Evolutionary conservation across 2,888 invertebrate species (phyloP).

Genomic region (Hemithea aestivaria): DNA sequence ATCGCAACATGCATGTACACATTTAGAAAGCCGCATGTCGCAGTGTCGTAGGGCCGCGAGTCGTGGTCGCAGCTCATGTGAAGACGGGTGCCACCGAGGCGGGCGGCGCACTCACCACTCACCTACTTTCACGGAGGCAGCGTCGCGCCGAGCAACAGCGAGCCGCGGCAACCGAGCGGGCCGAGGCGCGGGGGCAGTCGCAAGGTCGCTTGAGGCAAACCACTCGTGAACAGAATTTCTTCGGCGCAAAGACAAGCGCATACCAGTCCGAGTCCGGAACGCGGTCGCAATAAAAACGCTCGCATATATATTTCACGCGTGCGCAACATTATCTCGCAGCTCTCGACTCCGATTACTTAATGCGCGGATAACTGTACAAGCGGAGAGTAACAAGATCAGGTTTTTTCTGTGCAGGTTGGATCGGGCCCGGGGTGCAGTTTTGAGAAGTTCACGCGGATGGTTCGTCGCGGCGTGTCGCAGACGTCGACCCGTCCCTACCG

Average conservation of each 20-base stretch:
- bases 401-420: constrained; percentile 70
- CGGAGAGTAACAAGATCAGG: constrained; percentile 70
- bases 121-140: constrained; percentile 71
- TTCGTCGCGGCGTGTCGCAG: constrained; percentile 8
- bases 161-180: constrained; percentile 28
- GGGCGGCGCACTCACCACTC: constrained; percentile 38
- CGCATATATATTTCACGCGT: constrained; percentile 78
- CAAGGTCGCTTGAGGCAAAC: constrained; percentile 78
- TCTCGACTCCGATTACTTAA: constrained; percentile 76
- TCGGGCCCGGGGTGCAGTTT: constrained; percentile 55
- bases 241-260: constrained; percentile 65
- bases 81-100: constrained; percentile 46
- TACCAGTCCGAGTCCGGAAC: constrained; percentile 65
- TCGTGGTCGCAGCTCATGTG: constrained; percentile 36
- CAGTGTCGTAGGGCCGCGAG: constrained; percentile 53
- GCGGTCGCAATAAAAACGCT: constrained; percentile 73
- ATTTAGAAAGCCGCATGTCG: constrained; percentile 64
- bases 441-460: constrained; percentile 26
- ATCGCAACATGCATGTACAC: constrained; percentile 28
- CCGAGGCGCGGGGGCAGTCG: constrained; percentile 38
- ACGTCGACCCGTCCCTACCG: constrained; percentile 2
- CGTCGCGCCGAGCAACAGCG: constrained; percentile 36
- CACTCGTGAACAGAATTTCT: constrained; percentile 74
- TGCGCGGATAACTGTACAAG: constrained; percentile 72
- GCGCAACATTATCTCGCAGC: constrained; percentile 75